phyloP scores from a whole-genome alignment of 2,888 invertebrate genomes.

The Cataglyphis livida region DNA sequence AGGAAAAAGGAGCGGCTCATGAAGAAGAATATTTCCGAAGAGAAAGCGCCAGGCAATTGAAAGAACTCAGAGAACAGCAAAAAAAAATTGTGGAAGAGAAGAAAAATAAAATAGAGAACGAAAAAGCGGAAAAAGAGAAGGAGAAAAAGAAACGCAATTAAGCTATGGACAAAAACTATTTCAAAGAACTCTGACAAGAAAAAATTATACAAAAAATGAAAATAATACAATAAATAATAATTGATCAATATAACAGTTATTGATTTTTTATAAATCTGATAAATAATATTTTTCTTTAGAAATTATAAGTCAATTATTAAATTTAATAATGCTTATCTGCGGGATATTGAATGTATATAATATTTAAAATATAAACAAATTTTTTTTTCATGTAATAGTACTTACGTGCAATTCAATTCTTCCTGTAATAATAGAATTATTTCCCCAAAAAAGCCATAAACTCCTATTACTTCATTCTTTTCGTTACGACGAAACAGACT shows the following conservation, averaged over 20 bases:
- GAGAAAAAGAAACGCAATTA: conserved; percentile 10
- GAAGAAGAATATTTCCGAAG: conserved; percentile 81
- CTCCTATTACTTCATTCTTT: conserved; percentile 72
- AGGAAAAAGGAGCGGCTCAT: conserved; percentile 79
- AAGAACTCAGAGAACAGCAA: conserved; percentile 68
- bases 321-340: not conserved
- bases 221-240: not conserved
- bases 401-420: conserved; percentile 84
- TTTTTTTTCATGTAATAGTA: conserved; percentile 12
- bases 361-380: not conserved
- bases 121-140: conserved; percentile 12
- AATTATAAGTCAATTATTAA: conserved; percentile 4
- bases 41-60: conserved; percentile 78
- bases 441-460: conserved; percentile 82
- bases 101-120: conserved; percentile 24
- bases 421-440: conserved; percentile 79
- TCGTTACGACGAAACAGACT: conserved; percentile 74
- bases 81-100: conserved; percentile 43
- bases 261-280: not conserved
- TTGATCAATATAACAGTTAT: not conserved
- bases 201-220: not conserved
- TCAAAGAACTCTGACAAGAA: not conserved
- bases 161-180: not conserved
- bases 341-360: not conserved
- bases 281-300: not conserved